Conservation (phyloP, 2,888 invertebrate genomes). For the Pheosia gnoma region DNA sequence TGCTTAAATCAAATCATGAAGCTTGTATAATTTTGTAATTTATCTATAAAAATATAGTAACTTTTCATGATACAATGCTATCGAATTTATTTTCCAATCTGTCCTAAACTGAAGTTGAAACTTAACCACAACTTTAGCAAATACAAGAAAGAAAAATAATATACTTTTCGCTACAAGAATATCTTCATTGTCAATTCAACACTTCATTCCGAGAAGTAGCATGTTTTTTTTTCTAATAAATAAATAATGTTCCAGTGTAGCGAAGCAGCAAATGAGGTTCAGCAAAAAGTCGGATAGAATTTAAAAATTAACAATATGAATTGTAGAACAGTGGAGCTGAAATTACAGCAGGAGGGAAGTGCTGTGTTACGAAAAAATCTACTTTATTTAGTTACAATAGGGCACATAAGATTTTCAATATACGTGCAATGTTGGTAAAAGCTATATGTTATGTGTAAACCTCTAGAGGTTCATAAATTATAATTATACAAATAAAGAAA, state of each 20-base stretch:
- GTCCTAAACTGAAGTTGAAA: no score
- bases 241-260: slow-evolving; percentile 56
- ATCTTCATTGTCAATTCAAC: slow-evolving; percentile 57
- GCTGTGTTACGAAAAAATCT: neutral
- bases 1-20: no score
- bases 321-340: slow-evolving; percentile 19
- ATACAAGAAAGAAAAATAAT: neutral
- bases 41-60: no score
- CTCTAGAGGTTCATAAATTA: neutral
- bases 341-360: neutral
- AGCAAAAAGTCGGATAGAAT: slow-evolving; percentile 43
- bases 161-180: slow-evolving; percentile 31
- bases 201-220: slow-evolving; percentile 58
- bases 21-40: no score
- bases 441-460: neutral
- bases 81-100: no score
- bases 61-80: no score
- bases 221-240: slow-evolving; percentile 55
- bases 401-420: no score
- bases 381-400: neutral
- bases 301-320: slow-evolving; percentile 45
- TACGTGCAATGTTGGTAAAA: neutral
- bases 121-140: no score
- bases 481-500: neutral
- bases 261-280: slow-evolving; percentile 54